Conservation (phyloP, 2,113 vertebrate genomes). For the Spermophilus dauricus region DNA sequence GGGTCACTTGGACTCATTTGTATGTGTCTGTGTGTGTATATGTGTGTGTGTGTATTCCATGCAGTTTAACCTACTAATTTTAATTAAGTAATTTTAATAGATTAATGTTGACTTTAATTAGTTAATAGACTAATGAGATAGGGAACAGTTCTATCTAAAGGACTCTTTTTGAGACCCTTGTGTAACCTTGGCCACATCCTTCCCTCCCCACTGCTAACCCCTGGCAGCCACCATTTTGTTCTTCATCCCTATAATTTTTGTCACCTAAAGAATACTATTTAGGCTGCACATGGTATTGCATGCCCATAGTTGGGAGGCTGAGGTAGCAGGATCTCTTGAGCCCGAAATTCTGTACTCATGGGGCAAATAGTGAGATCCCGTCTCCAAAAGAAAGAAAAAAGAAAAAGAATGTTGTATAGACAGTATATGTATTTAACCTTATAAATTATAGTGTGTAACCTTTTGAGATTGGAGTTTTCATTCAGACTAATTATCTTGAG, state of each 20-base stretch:
- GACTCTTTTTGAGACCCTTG: background rate
- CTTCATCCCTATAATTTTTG: background rate
- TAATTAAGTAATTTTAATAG: slow-evolving; percentile 11
- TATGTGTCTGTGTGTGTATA: background rate
- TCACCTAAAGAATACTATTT: background rate
- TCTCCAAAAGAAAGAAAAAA: background rate
- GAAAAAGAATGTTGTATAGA: background rate
- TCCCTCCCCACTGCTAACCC: background rate
- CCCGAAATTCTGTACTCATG: background rate
- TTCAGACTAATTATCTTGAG: slow-evolving; percentile 16
- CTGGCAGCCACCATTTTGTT: background rate
- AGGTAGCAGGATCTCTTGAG: background rate
- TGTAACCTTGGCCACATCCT: background rate
- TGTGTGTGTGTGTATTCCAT: background rate
- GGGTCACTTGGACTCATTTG: background rate
- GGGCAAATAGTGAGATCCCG: background rate
- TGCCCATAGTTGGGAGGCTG: background rate
- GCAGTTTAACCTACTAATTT: background rate
- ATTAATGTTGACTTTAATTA: background rate
- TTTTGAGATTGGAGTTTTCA: slow-evolving; percentile 39
- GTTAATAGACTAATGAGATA: background rate
- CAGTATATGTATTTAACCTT: background rate
- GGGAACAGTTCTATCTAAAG: background rate
- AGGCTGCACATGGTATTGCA: background rate
- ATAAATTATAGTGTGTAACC: background rate